Base-by-base conservation (phyloP, 2,888 invertebrate species). In the Eupithecia abbreviata region DNA sequence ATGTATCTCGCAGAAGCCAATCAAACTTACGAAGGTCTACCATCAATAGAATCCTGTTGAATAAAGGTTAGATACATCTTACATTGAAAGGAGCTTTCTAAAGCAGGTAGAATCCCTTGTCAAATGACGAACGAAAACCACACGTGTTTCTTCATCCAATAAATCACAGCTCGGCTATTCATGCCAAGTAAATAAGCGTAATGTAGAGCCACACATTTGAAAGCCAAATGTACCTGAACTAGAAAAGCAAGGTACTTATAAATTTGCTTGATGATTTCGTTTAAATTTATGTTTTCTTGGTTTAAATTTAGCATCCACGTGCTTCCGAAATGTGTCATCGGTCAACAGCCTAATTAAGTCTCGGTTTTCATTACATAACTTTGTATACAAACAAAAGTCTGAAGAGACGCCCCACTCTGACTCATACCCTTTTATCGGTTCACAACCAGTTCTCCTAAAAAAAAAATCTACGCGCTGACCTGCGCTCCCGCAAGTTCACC, bases 81-180 rank as follows among this genome's bases (percentile, higher is more conserved):
- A 85, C 86, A 86, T 88, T 85, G 84, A 82, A 83, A 82, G 84
- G 81, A 82, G 84, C 84, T 90, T 91, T 90, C 89, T 89, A 90
- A 86, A 91, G 92, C 93, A 93, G 94, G 93, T 93, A 93, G 84
- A 87, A 88, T 90, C 92, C 92, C 92, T 90, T 88, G 90, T 92
- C 92, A 92, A 88, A 87, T 85, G 86, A 85, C 83, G 82, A 83
- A 86, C 85, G 84, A 84, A 85, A 83, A 81, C 82, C 89, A 91
- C 92, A 93, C 92, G 92, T 92, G 92, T 91, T 86, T 86, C 83
- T 82, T 77, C 82, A 86, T 85, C 85, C 85, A 86, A 92, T 93
- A 92, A 91, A 93, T 93, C 91, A 92, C 87, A 83, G 84, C 84
- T 87, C 83, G 84, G 85, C 85, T 82, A 82, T 85, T 84, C 84